Base-by-base conservation (phyloP, 2,797 vertebrate genomes). In the Macropus fuliginosus region DNA sequence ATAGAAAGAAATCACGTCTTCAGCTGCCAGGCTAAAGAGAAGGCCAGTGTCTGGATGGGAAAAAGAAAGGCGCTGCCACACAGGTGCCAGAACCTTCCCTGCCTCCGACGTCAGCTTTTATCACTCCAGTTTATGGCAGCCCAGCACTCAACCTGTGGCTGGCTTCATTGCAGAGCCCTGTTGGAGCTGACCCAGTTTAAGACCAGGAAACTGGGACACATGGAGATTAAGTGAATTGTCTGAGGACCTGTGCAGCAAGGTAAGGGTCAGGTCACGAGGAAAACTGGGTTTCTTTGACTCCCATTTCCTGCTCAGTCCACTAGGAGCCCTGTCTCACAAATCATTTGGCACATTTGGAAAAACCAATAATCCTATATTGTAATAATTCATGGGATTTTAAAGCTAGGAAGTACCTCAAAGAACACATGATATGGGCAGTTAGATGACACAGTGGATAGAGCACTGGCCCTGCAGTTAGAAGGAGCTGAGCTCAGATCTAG, bases 1-100 rank as follows among this genome's bases (percentile, higher is more conserved):
- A 95, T 97, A 97, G 98, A 98, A 97, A 96, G 96, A 94, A 97
- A 97, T 93, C 21, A 66, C 92, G 96, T 97, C 91, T 96, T 97
- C 96, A 52, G 96, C 91, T 96, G 97, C 96, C 97, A 97, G 97
- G 95, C 52, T 55, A 29, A 31, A 98, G 95, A 97, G 90, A 2
- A 12, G 21, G 18, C 96, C 96, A 96, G 96, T 95, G 96, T 96
- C 56, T 1, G 91, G 1, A 0, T 91, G 55, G 93, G 95, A 66
- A 92, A 87, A 93, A 96, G 90, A 74, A 96, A 94, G 56, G 34
- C 4, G 1, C 91, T 91, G 54, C 94, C 28, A 87, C 40, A 87
- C 40, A 87, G 90, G 92, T 56, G 55, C 92, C 5, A 10, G 28
- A 55, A 54, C n/a, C 0, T 93, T 94, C 94, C 90, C 74, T 2